These are phyloP conservation scores for Rhabdornis inornatus DNA, from an alignment of 2,113 vertebrate species.

Conservation along the genomic window DNA sequence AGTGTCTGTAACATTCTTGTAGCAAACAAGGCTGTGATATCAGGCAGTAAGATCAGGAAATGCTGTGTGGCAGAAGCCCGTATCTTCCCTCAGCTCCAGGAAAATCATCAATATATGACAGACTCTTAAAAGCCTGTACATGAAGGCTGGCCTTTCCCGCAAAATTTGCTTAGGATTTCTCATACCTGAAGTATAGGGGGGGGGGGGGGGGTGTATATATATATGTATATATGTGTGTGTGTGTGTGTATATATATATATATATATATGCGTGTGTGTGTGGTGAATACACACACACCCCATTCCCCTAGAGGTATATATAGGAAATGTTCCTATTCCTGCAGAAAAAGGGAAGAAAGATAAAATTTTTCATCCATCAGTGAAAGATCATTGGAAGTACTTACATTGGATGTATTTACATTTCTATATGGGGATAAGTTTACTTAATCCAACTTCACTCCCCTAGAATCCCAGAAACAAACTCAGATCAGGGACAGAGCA, in stretches of 20 bases:
- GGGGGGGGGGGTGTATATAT: accelerated
- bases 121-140: not conserved
- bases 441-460: not conserved
- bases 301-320: not conserved
- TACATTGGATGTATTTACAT: not conserved
- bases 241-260: accelerated
- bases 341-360: not conserved
- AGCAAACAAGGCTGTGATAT: not conserved
- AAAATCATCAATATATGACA: not conserved
- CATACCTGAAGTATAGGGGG: too few relatives aligned
- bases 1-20: not conserved
- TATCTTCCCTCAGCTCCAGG: not conserved
- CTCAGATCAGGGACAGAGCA: not conserved
- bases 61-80: accelerated
- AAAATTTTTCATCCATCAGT: not conserved
- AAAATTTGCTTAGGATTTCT: not conserved
- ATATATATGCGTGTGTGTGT: accelerated
- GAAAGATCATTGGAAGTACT: not conserved
- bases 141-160: not conserved
- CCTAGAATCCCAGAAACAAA: not conserved
- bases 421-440: not conserved
- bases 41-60: not conserved
- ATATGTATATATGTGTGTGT: too few relatives aligned
- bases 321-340: not conserved
- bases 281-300: too few relatives aligned